Base-by-base conservation (phyloP, 1,140 invertebrate genomes). In the Drosophila paulistorum region DNA sequence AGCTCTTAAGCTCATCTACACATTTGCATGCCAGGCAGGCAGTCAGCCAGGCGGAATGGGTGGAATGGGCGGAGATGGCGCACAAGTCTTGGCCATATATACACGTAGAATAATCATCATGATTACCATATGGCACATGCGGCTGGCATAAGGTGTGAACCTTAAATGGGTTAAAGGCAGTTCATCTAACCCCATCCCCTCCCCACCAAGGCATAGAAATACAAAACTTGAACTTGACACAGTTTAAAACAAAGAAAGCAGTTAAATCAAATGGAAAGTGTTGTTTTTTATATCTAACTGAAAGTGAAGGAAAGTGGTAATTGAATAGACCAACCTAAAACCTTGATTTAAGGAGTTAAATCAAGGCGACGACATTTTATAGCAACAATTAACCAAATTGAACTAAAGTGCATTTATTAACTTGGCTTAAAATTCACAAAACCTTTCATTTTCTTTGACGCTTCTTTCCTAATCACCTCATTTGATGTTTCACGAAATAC, bases 1-100 rank as follows among this genome's bases (percentile, higher is more conserved):
- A 42, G 62, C 67, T 68, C 67, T 57, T 80, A 37, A 14, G 57
- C 57, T 75, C 61, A 68, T 75, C 82, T 82, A 76, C 73, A 76
- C 64, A 86, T 86, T 86, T 68, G 82, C 83, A 86, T 86, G 83
- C 83, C 33, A 66, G 57, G 17, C 72, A 51, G 45, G 17, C 17
- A 7, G 45, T 51, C 9, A 14, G 17, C 17, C 7, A 30, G 30
- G 6, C 30, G 17, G n/a, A 51, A 51, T 51, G 45, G 30, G 6
- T 6, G 17, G n/a, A 51, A 51, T 51, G 45, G 45, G 17, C 45
- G 45, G 17, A 20, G 42, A 48, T 48, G 42, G 45, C 45, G 7
- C 54, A 75, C 57, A 79, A 41, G 51, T 61, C 77, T 59, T 26
- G 37, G 60, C 73, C 66, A 57, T 65, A 57, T 41, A 39, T 65